These are phyloP conservation scores for Rotaria macrura DNA, from an alignment of 2,888 invertebrate species.

Conservation along the genomic window DNA sequence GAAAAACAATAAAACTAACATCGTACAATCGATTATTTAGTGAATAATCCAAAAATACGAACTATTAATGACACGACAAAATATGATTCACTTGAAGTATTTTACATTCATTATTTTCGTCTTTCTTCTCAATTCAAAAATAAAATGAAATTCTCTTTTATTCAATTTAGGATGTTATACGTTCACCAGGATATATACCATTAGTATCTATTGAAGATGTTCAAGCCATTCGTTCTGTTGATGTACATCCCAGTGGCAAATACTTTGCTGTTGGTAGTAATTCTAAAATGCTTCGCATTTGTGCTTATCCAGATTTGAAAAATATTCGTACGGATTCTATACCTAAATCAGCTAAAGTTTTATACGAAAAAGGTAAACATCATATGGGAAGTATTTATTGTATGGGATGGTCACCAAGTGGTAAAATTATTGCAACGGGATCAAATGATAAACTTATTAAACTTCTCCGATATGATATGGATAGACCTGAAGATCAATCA, in stretches of 20 bases:
- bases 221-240: conserved; percentile 89
- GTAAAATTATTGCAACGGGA: conserved; percentile 89
- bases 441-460: conserved; percentile 97
- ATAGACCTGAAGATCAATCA: conserved; percentile 43
- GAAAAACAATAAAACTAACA: neutral
- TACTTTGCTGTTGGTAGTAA: conserved; percentile 95
- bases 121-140: neutral
- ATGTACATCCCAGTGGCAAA: conserved; percentile 88
- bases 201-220: conserved; percentile 65
- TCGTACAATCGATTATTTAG: neutral
- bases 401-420: conserved; percentile 86
- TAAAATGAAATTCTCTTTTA: too few species aligned
- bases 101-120: neutral
- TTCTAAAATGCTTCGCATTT: conserved; percentile 64
- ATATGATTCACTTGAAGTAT: conserved; percentile 30
- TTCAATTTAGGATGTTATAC: neutral
- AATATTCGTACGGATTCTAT: conserved; percentile 65
- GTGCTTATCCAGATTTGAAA: conserved; percentile 28
- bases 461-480: conserved; percentile 83
- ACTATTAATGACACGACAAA: conserved; percentile 21
- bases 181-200: conserved; percentile 24
- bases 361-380: conserved; percentile 78
- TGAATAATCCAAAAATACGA: neutral
- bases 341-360: conserved; percentile 75
- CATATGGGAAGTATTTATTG: conserved; percentile 96